A percentile compares a stretch with the other conserved stretches of the same genome.
Conservation (phyloP, 1,140 invertebrate species). For the Eubasilissa regina region DNA sequence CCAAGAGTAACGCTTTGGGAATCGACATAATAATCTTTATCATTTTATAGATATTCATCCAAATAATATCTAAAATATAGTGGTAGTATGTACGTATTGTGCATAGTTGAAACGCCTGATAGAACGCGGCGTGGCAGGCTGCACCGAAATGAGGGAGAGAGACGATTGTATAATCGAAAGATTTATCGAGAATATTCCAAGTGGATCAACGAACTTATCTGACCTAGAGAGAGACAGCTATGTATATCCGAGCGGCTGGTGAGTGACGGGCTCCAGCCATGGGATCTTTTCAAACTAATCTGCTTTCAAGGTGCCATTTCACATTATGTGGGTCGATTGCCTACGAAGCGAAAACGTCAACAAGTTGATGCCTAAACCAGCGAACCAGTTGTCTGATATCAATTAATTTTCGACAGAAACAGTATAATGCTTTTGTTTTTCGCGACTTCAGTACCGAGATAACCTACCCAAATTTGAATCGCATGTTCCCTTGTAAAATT, state of each 20-base stretch:
- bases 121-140: conserved; percentile 8
- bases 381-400: not conserved
- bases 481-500: too few species aligned
- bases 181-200: conserved; percentile 58
- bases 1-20: too few species aligned
- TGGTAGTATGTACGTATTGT: not conserved
- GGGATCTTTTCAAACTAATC: conserved; percentile 35
- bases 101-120: not conserved
- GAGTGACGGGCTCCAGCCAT: conserved; percentile 4
- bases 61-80: too few species aligned
- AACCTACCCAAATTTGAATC: too few species aligned
- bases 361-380: conserved; percentile 10
- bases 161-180: conserved; percentile 54
- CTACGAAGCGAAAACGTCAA: conserved; percentile 32
- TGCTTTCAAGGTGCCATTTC: conserved; percentile 31
- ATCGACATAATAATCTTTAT: too few species aligned
- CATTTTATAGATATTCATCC: too few species aligned
- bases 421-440: not conserved
- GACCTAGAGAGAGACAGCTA: conserved; percentile 55
- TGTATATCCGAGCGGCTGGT: not conserved
- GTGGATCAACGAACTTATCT: conserved; percentile 57
- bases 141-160: conserved; percentile 33
- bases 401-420: not conserved
- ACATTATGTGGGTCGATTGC: conserved; percentile 41
- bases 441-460: too few species aligned